Conservation (phyloP, 2,888 invertebrate genomes). For the Keiferia lycopersicella region DNA sequence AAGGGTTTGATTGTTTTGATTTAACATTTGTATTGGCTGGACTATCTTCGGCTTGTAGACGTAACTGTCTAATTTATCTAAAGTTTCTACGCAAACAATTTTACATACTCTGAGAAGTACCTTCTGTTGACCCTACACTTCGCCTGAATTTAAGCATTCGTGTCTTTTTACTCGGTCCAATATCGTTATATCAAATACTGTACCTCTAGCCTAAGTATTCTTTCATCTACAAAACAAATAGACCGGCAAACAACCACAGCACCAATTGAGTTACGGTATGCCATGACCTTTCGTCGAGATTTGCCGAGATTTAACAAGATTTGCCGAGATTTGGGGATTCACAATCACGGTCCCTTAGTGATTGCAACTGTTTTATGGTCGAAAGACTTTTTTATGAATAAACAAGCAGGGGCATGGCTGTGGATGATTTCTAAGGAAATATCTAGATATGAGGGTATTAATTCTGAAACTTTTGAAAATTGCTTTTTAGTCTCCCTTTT, state of each 20-base stretch:
- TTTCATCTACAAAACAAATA: slow-evolving; percentile 43
- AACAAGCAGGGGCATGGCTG: slow-evolving; percentile 19
- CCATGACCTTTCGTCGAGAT: slow-evolving; percentile 54
- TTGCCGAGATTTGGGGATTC: slow-evolving; percentile 45
- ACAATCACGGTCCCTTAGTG: slow-evolving; percentile 39
- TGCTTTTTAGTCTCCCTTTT: too few relatives aligned
- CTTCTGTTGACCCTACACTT: too few relatives aligned
- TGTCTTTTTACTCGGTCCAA: too few relatives aligned
- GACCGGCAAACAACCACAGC: slow-evolving; percentile 55
- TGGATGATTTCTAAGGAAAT: neutral
- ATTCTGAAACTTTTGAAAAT: too few relatives aligned
- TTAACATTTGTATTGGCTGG: too few relatives aligned
- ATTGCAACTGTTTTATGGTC: slow-evolving; percentile 58
- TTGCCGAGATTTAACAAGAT: slow-evolving; percentile 38
- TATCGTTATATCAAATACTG: neutral
- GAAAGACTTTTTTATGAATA: slow-evolving; percentile 32
- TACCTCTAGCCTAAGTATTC: neutral
- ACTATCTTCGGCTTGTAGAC: too few relatives aligned
- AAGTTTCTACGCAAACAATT: too few relatives aligned
- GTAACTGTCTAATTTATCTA: too few relatives aligned
- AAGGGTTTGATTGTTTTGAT: too few relatives aligned
- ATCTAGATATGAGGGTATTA: too few relatives aligned
- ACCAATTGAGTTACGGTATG: slow-evolving; percentile 65
- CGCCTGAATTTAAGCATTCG: too few relatives aligned
- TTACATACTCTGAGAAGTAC: too few relatives aligned